These are phyloP conservation scores for Craterocephalus amniculus DNA, from an alignment of 2,797 vertebrate genomes.

Conservation along the genomic window DNA sequence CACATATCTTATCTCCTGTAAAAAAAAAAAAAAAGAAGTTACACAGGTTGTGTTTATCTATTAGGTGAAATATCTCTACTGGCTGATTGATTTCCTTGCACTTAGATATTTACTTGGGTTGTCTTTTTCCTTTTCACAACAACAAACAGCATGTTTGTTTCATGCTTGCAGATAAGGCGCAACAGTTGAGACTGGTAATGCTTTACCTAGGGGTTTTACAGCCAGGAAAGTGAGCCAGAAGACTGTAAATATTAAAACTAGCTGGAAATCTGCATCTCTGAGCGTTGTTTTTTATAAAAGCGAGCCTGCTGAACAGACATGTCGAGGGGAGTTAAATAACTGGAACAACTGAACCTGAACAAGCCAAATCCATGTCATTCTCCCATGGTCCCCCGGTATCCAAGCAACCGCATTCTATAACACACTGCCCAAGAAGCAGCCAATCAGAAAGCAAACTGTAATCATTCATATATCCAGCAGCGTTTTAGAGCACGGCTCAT, in stretches of 20 bases:
- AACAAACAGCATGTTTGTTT: not conserved
- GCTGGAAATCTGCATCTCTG: not conserved
- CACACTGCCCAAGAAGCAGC: slow-evolving; percentile 29
- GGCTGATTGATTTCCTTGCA: slow-evolving; percentile 19
- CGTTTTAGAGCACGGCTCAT: slow-evolving; percentile 18
- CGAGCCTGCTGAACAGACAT: not conserved
- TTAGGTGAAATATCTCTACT: not conserved
- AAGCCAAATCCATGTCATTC: slow-evolving; percentile 28
- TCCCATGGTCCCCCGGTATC: slow-evolving; percentile 47
- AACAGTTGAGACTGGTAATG: not conserved
- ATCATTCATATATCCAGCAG: slow-evolving; percentile 20
- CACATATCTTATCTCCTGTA: not conserved
- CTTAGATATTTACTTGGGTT: slow-evolving; percentile 1
- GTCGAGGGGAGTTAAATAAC: slow-evolving; percentile 11
- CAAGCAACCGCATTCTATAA: slow-evolving; percentile 63
- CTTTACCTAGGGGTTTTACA: not conserved
- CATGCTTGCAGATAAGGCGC: not conserved
- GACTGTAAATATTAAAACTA: not conserved
- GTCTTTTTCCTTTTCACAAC: not conserved
- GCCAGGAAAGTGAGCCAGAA: no score
- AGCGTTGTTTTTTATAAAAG: not conserved
- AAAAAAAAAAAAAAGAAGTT: not conserved
- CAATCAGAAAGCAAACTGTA: slow-evolving; percentile 40
- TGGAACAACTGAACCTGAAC: slow-evolving; percentile 45
- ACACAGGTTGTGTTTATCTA: not conserved